These are phyloP conservation scores for Silurus asotus DNA, from an alignment of 2,113 vertebrate genomes.

Conservation along the genomic window DNA sequence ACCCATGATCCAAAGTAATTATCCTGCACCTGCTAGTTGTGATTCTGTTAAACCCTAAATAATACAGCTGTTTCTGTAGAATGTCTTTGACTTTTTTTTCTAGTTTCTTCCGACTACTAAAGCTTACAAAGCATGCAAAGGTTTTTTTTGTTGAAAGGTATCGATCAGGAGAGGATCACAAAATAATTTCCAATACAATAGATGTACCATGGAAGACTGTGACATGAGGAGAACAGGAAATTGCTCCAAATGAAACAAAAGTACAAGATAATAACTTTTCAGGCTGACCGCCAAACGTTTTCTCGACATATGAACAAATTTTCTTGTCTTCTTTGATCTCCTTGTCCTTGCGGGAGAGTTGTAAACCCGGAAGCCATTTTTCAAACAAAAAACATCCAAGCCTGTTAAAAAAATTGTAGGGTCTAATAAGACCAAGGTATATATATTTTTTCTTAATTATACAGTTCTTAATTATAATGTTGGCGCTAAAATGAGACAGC, in stretches of 20 bases:
- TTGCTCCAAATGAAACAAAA: not conserved
- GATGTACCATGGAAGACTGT: not conserved
- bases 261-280: not conserved
- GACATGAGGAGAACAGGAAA: not conserved
- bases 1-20: not conserved
- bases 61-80: not conserved
- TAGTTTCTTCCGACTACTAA: not conserved
- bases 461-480: not conserved
- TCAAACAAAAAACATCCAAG: too few species aligned
- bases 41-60: not conserved
- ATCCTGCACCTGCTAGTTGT: not conserved
- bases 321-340: not conserved
- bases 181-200: not conserved
- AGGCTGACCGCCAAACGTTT: too few species aligned
- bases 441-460: not conserved
- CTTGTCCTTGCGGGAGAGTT: not conserved
- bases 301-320: not conserved
- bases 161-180: not conserved
- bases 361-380: not conserved
- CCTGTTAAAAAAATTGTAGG: not conserved
- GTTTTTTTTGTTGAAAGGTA: not conserved
- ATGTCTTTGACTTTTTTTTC: not conserved
- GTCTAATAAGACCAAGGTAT: not conserved
- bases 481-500: not conserved
- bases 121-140: not conserved